A percentile compares a stretch with the other conserved stretches of the same genome.
phyloP scores from a whole-genome alignment of 1,140 invertebrate species.

The Phenacoccus solenopsis region DNA sequence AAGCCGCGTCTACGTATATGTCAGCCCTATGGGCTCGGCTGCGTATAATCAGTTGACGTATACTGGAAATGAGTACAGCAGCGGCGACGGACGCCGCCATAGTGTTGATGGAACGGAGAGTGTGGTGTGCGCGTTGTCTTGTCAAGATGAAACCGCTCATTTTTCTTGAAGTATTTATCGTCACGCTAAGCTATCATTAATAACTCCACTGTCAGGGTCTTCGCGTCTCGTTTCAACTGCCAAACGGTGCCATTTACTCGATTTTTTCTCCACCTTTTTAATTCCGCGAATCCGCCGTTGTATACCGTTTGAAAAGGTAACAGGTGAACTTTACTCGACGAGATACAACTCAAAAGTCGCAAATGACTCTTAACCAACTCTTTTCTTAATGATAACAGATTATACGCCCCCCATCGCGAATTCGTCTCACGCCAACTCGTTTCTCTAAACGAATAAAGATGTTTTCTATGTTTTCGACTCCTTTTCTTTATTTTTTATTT shows the following conservation, averaged over 20 bases:
- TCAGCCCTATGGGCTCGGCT: neutral
- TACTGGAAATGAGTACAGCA: constrained; percentile 16
- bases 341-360: too few relatives aligned
- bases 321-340: too few relatives aligned
- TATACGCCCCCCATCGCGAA: too few relatives aligned
- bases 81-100: neutral
- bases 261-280: neutral
- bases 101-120: constrained; percentile 1
- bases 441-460: too few relatives aligned
- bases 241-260: neutral
- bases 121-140: neutral
- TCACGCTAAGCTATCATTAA: constrained; percentile 17
- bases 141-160: constrained; percentile 16
- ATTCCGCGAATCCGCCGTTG: too few relatives aligned
- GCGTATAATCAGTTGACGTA: constrained; percentile 4
- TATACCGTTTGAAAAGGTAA: too few relatives aligned
- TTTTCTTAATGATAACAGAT: too few relatives aligned
- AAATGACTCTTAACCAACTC: too few relatives aligned
- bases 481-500: too few relatives aligned
- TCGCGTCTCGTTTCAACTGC: too few relatives aligned
- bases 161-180: constrained; percentile 16
- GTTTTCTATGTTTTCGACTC: too few relatives aligned
- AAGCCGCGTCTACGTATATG: neutral
- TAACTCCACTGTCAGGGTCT: constrained; percentile 3
- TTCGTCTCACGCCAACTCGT: too few relatives aligned